Percentiles rank a stretch among this genome's conserved stretches.
phyloP scores from a whole-genome alignment of 2,888 invertebrate genomes.

The Xanthorhoe designata region DNA sequence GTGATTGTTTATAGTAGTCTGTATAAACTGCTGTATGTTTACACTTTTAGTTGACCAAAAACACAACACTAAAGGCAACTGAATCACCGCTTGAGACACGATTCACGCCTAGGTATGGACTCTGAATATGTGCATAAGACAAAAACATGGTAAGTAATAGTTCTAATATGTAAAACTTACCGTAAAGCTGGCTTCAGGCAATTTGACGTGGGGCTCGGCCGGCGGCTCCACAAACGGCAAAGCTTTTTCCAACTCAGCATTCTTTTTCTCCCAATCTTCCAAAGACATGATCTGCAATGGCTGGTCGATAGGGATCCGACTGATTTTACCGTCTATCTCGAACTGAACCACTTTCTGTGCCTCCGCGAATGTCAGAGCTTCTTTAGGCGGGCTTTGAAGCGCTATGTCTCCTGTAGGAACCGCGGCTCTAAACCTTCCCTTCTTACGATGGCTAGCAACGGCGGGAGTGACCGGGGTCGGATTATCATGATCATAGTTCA shows the following conservation, averaged over 20 bases:
- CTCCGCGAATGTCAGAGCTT: constrained; percentile 93
- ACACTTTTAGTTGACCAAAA: too few species aligned
- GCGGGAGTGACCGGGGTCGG: constrained; percentile 88
- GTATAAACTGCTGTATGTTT: too few species aligned
- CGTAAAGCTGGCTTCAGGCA: constrained; percentile 80
- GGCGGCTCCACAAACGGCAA: constrained; percentile 73
- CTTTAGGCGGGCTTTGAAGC: constrained; percentile 84
- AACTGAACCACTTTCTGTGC: constrained; percentile 94
- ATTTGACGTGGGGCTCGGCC: constrained; percentile 75
- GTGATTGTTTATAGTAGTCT: too few species aligned
- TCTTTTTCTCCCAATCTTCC: constrained; percentile 87
- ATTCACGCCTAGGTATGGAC: too few species aligned
- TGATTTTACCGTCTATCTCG: constrained; percentile 92
- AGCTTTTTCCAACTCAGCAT: constrained; percentile 76
- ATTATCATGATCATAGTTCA: constrained; percentile 94
- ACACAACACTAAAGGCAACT: too few species aligned
- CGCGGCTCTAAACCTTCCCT: constrained; percentile 85
- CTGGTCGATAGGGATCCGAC: constrained; percentile 88
- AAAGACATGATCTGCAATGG: constrained; percentile 89
- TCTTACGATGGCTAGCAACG: constrained; percentile 87
- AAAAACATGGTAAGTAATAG: too few species aligned
- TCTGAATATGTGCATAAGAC: too few species aligned
- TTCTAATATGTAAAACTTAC: too few species aligned
- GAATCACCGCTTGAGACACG: too few species aligned
- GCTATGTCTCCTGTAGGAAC: constrained; percentile 86